These are phyloP conservation scores for Megaceryle torquata DNA, from an alignment of 2,113 vertebrate species.

Conservation along the genomic window DNA sequence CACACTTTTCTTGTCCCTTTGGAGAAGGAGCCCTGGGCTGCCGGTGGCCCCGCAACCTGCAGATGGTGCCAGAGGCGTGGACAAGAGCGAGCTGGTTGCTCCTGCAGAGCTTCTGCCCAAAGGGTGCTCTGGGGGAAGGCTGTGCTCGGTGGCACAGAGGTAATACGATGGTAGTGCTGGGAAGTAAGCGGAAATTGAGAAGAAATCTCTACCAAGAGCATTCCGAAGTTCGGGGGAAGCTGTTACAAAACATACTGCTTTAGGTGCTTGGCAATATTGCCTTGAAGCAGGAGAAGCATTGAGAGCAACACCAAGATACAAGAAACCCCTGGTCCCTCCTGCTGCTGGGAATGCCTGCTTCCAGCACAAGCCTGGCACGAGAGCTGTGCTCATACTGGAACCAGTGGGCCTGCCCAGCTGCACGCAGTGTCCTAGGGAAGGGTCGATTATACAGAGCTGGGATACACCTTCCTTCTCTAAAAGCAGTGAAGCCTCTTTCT, in stretches of 20 bases:
- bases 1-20: fast-evolving
- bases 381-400: background rate
- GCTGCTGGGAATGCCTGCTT: background rate
- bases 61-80: conserved; percentile 68
- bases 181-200: fast-evolving
- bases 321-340: background rate
- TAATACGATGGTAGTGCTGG: fast-evolving
- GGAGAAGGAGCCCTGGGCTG: background rate
- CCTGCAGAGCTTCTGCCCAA: background rate
- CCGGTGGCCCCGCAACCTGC: background rate
- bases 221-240: background rate
- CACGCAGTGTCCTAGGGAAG: background rate
- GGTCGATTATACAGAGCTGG: fast-evolving
- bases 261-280: background rate
- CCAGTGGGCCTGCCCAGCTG: background rate
- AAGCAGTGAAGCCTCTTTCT: background rate
- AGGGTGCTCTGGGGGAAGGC: fast-evolving
- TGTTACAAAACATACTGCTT: background rate
- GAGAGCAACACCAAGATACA: background rate
- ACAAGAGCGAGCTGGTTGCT: background rate
- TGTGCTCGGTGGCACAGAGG: background rate
- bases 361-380: background rate
- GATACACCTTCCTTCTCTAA: background rate
- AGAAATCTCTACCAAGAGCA: fast-evolving
- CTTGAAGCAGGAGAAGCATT: background rate